phyloP scores from a whole-genome alignment of 2,888 invertebrate genomes.

The Marasmarcha lunaedactyla region DNA sequence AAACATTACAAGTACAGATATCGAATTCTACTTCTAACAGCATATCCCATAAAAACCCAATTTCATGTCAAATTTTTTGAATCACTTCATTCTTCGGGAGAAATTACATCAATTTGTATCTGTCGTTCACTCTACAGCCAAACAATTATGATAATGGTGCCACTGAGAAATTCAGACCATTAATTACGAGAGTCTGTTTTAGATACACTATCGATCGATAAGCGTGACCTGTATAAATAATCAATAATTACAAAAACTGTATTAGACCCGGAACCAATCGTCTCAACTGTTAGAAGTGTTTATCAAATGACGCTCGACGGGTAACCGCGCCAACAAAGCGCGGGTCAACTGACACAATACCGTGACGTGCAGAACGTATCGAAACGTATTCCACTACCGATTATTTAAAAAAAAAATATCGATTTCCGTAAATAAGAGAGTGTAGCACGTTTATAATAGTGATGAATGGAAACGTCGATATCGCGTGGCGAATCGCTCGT shows the following conservation, averaged over 20 bases:
- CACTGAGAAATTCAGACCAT: slow-evolving; percentile 22
- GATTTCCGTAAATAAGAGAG: slow-evolving; percentile 71
- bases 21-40: too few relatives aligned
- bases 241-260: slow-evolving; percentile 62
- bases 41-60: too few relatives aligned
- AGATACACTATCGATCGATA: slow-evolving; percentile 33
- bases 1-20: too few relatives aligned
- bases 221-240: slow-evolving; percentile 58
- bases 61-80: too few relatives aligned
- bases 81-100: not conserved
- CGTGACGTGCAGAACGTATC: slow-evolving; percentile 60
- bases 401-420: slow-evolving; percentile 65
- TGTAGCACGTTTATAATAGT: slow-evolving; percentile 69
- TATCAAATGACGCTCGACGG: slow-evolving; percentile 42
- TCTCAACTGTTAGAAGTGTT: slow-evolving; percentile 25
- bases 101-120: not conserved
- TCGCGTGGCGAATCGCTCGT: slow-evolving; percentile 58
- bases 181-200: slow-evolving; percentile 46
- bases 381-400: slow-evolving; percentile 56
- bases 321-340: slow-evolving; percentile 35
- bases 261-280: slow-evolving; percentile 56
- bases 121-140: not conserved
- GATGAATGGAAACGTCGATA: slow-evolving; percentile 64
- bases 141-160: not conserved
- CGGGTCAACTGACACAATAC: slow-evolving; percentile 61